Conservation (phyloP, 92 coral and sea anemone species). For the Desmophyllum pertusum region DNA sequence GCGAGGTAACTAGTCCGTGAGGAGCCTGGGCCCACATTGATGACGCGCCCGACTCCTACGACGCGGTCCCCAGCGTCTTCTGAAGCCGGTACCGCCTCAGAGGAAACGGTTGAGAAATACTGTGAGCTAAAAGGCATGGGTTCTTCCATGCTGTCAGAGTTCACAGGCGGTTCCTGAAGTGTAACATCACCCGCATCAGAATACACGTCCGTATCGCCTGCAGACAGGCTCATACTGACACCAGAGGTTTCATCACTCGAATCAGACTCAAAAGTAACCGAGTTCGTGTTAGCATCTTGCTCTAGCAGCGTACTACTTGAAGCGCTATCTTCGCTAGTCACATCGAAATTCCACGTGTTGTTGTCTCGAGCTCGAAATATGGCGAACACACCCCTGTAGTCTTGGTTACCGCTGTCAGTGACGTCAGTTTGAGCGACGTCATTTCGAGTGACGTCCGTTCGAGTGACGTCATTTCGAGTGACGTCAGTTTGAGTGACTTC, state of each 20-base stretch:
- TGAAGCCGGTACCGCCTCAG: conserved; percentile 1
- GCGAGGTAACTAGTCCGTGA: conserved; percentile 65
- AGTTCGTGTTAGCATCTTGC: background rate
- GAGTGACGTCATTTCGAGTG: no score
- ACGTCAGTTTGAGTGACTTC: background rate
- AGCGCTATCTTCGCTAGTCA: conserved; percentile 56
- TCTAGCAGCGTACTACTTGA: conserved; percentile 42
- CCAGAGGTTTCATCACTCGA: conserved; percentile 27
- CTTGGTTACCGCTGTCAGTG: conserved; percentile 25
- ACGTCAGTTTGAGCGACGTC: background rate
- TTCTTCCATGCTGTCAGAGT: background rate
- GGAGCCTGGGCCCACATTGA: conserved; percentile 68
- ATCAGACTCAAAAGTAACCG: conserved; percentile 27
- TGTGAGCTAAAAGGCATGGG: conserved; percentile 31
- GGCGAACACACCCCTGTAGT: conserved; percentile 77
- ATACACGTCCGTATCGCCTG: conserved; percentile 41
- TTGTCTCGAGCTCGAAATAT: conserved; percentile 80
- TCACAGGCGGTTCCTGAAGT: background rate
- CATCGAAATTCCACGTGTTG: conserved; percentile 73
- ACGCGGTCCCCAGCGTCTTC: conserved; percentile 39
- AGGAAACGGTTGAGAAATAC: background rate
- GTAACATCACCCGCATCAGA: conserved; percentile 6
- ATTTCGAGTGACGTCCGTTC: background rate
- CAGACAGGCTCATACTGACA: conserved; percentile 63
- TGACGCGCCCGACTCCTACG: conserved; percentile 72